Percentiles rank a stretch among this genome's conserved stretches.
These are phyloP conservation scores for Caranx ignobilis DNA, from an alignment of 2,113 vertebrate genomes.

Conservation along the genomic window DNA sequence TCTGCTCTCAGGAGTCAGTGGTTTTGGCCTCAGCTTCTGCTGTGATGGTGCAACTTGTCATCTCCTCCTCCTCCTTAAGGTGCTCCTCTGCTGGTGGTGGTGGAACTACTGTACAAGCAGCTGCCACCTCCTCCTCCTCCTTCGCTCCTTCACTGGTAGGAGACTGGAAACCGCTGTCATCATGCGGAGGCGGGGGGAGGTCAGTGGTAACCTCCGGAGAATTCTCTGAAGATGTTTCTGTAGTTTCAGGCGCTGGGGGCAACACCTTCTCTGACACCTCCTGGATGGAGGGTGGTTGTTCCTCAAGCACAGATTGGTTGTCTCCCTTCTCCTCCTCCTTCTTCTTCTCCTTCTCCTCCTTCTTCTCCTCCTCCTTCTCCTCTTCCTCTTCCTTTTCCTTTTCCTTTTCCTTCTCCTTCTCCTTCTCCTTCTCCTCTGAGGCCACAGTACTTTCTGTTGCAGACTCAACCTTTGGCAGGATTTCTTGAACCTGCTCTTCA, in stretches of 20 bases:
- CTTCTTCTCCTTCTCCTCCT: not conserved
- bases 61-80: not conserved
- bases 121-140: not conserved
- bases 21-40: constrained; percentile 18
- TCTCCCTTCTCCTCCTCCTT: constrained; percentile 38
- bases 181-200: constrained; percentile 22
- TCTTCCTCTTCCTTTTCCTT: too few species aligned
- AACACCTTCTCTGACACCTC: constrained; percentile 25
- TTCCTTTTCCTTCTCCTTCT: constrained; percentile 9
- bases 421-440: constrained; percentile 34
- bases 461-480: not conserved
- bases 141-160: constrained; percentile 36
- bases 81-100: not conserved
- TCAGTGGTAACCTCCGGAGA: constrained; percentile 12
- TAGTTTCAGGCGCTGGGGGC: not conserved
- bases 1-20: constrained; percentile 78
- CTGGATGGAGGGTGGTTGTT: constrained; percentile 3
- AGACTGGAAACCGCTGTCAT: constrained; percentile 63
- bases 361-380: too few species aligned
- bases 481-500: constrained; percentile 8
- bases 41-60: constrained; percentile 19
- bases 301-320: constrained; percentile 18
- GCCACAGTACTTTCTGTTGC: constrained; percentile 34
- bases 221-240: not conserved
- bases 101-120: rapidly evolving